Base-by-base conservation (phyloP, 2,797 vertebrate genomes). In the Enteromius argenteus region DNA sequence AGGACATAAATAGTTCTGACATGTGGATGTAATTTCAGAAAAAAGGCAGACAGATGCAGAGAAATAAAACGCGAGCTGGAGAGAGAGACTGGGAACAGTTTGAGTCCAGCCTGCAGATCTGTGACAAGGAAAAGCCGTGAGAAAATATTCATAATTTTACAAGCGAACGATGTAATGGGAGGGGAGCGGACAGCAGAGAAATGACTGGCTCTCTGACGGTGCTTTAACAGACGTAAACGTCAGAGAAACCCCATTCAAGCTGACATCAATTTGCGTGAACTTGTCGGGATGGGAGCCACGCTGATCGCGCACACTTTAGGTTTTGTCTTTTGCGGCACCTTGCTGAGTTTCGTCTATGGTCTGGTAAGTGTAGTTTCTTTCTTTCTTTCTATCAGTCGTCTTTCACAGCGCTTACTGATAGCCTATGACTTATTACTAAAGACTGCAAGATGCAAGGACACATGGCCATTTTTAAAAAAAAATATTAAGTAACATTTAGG, bases 281-380 rank as follows among this genome's bases (percentile, higher is more conserved):
- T 82, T 87, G 92, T 93, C 96, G 96, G 93, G 92, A 99, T 99
- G 98, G 96, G 97, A 96, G 95, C 96, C 92, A 87, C 92, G 92
- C 92, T 94, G 91, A 88, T 96, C 88, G 92, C 93, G 87, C 95
- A 94, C 94, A 95, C 95, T 66, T 93, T 98, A 93, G 95, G 96
- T 90, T 92, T 97, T 86, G 92, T 97, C 79, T 93, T 98, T 79
- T 95, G 94, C 95, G 95, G 96, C 91, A 97, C 96, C 7, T 92
- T 97, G 0, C 84, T 98, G 87, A 95, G 96, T 89, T 93, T 93
- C 1, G 91, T 96, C 13, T 97, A 92, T 64, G 93, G 94, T 44
- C 93, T 98, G 98, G 98, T 99, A 94, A 98, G 98, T 21, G 1
- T 10, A 97, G 98, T 21, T 1, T 10, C 14, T 23, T 21, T 19